Evolutionary conservation across 1,140 invertebrate genomes (phyloP).

Genomic region (Agraylea sexmaculata): DNA sequence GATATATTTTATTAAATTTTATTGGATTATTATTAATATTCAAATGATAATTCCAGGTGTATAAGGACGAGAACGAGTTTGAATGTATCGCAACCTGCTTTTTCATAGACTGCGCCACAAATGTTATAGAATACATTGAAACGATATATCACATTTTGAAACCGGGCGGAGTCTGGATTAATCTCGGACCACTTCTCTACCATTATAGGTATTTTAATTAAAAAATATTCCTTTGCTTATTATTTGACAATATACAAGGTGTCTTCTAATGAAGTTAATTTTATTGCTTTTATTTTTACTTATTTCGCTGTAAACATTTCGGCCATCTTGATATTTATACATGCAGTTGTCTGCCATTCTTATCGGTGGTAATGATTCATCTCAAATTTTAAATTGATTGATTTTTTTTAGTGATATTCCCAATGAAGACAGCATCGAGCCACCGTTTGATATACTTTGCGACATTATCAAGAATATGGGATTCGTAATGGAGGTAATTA

Average conservation of each 20-base stretch:
- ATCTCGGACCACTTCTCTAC: constrained; percentile 87
- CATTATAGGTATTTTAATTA: constrained; percentile 54
- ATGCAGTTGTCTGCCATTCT: too few relatives aligned
- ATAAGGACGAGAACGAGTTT: constrained; percentile 65
- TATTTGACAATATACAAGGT: constrained; percentile 1
- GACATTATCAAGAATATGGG: constrained; percentile 76
- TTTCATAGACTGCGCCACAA: constrained; percentile 96
- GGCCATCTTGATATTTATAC: too few relatives aligned
- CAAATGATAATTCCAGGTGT: constrained; percentile 44
- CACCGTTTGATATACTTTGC: constrained; percentile 75
- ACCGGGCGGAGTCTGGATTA: constrained; percentile 80
- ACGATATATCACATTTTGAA: constrained; percentile 86
- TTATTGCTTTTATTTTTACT: too few relatives aligned
- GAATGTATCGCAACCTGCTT: constrained; percentile 94
- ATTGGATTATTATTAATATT: neutral
- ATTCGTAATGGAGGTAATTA: constrained; percentile 69
- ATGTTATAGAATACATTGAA: constrained; percentile 91
- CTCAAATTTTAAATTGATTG: constrained; percentile 4
- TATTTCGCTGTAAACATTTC: too few relatives aligned
- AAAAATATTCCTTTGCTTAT: neutral
- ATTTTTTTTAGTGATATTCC: constrained; percentile 61
- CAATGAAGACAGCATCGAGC: constrained; percentile 87
- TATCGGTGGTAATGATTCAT: too few relatives aligned
- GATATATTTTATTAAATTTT: constrained; percentile 6
- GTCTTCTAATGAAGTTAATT: too few relatives aligned